Evolutionary conservation across 2,797 vertebrate species (phyloP), one percentile per base, ranked within the genome.

Genomic region (Philypnodon macrostomus): DNA sequence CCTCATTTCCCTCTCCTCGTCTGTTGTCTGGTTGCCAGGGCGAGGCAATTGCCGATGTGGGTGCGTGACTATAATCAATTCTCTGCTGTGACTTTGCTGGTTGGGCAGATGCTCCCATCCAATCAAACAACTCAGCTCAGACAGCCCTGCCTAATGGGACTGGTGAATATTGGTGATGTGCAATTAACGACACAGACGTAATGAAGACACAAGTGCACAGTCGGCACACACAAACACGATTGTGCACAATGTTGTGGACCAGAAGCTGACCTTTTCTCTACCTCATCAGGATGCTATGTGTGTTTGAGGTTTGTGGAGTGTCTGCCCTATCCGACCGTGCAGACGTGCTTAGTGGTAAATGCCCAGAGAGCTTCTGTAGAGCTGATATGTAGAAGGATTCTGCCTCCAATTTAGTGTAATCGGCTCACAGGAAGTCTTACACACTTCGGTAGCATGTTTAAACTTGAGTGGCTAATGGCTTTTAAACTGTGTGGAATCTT

Each of bases 1-100:
- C 56, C 45, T 70, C 50, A 54, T 70, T 71, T 69, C 27, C 44
- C 46, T 64, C 56, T 53, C 58, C 56, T 55, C 49, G 21, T 69
- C 58, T 69, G 61, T 74, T 70, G 56, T 72, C 62, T 79, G 60
- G 81, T 88, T 87, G 76, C 73, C 72, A 86, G 82, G 73, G 85
- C 54, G 70, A 88, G 60, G 42, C 55, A 30, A 57, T 64, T 44
- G 41, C 41, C 27, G 44, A 14, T 50, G 41, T 54, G 37, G 38
- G 47, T 60, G 41, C 36, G 40, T 53, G 37, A 26, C 32, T 48
- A 23, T 51, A 59, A 57, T 64, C 53, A 38, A 47, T 64, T 71
- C 63, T 67, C 32, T 55, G 21, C 32, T 57, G 17, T 57, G 58
- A 40, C 40, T 51, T 13, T 62, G 57, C 48, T 51, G 51, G 42